Percentiles rank a stretch among this genome's conserved stretches.
Conservation (phyloP, 2,797 vertebrate genomes). For the Sus cebifrons region DNA sequence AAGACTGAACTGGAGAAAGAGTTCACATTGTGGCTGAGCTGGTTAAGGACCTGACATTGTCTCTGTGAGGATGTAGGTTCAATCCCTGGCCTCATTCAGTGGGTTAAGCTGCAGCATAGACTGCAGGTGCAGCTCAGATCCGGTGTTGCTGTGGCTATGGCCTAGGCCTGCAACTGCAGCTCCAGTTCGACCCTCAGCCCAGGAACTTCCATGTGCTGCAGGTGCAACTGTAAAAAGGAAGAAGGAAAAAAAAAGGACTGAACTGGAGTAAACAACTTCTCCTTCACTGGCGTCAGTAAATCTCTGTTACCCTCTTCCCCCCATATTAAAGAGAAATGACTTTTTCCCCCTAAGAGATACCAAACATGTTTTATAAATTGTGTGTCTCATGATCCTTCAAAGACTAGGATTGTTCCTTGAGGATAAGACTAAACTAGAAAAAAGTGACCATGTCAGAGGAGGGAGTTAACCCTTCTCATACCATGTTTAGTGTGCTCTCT, state of each 20-base stretch:
- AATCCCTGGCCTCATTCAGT: no score
- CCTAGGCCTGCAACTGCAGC: no score
- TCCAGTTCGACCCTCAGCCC: no score
- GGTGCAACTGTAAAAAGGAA: no score
- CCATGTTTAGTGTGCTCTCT: neutral
- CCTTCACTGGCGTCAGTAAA: neutral
- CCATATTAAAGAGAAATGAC: neutral
- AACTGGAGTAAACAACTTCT: conserved; percentile 1
- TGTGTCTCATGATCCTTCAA: neutral
- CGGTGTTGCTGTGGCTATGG: no score
- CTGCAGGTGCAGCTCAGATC: no score
- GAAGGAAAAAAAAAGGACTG: neutral
- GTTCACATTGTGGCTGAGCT: no score
- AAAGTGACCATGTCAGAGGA: neutral
- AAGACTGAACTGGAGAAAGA: neutral
- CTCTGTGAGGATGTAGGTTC: no score
- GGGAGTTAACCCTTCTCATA: neutral
- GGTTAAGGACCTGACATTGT: no score
- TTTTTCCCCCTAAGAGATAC: conserved; percentile 28
- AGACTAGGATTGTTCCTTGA: conserved; percentile 48
- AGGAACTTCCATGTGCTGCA: no score
- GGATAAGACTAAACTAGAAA: conserved; percentile 18
- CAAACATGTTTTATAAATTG: conserved; percentile 43
- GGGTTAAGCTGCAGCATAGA: no score
- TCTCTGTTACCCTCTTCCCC: neutral